A percentile compares a stretch with the other conserved stretches of the same genome.
Conservation (phyloP, 2,888 invertebrate species). For the Pseudolycoriella hygida region DNA sequence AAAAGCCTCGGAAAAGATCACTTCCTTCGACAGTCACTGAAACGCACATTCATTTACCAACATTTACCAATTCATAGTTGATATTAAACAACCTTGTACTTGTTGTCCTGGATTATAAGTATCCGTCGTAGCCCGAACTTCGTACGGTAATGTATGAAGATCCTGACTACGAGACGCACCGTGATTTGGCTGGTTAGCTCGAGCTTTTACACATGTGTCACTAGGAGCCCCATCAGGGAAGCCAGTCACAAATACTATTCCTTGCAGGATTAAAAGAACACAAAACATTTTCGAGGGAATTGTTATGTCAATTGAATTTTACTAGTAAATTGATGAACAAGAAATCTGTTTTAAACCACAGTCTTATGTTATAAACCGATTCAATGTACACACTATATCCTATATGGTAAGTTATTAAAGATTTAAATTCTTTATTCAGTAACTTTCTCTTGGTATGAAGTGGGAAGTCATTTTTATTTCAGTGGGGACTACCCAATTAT, state of each 20-base stretch:
- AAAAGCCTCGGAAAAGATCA: slow-evolving; percentile 62
- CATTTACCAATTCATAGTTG: neutral
- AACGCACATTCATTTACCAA: neutral
- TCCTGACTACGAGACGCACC: slow-evolving; percentile 53
- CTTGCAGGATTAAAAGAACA: neutral
- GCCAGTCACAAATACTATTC: slow-evolving; percentile 12
- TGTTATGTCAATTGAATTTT: neutral
- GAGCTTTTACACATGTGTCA: slow-evolving; percentile 59
- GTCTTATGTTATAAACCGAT: no score
- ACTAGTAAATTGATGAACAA: no score
- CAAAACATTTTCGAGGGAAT: neutral
- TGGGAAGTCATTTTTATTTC: no score
- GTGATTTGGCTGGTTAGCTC: slow-evolving; percentile 60
- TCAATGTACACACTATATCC: no score
- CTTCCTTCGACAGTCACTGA: slow-evolving; percentile 22
- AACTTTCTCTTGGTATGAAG: no score
- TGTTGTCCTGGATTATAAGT: slow-evolving; percentile 48
- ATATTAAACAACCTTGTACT: slow-evolving; percentile 38
- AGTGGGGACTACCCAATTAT: no score
- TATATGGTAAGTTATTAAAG: no score
- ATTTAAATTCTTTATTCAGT: no score
- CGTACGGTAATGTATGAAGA: slow-evolving; percentile 43
- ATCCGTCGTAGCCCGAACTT: slow-evolving; percentile 43
- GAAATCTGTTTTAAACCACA: no score
- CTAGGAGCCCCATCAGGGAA: slow-evolving; percentile 73